Percentiles rank a stretch among this genome's conserved stretches.
These are phyloP conservation scores for Bufo gargarizans DNA, from an alignment of 2,113 vertebrate genomes.

Conservation along the genomic window DNA sequence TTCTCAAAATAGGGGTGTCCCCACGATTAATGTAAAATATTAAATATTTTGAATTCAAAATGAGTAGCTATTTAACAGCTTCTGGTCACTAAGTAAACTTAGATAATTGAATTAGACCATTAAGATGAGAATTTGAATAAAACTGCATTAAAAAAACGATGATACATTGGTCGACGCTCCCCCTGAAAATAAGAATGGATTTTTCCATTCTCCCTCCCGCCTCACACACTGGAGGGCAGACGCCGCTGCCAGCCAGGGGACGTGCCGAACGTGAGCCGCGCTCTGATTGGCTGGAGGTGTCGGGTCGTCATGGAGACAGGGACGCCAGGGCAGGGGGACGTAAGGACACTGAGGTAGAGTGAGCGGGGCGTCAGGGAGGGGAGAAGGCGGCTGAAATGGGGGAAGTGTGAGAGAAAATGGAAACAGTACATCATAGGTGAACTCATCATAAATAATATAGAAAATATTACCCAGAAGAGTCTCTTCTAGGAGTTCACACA, in stretches of 20 bases:
- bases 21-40: rapidly evolving
- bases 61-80: not conserved
- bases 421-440: slow-evolving; percentile 27
- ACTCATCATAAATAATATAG: not conserved
- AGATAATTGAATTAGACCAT: not conserved
- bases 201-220: not conserved
- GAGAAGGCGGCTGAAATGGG: not conserved
- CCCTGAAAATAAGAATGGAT: not conserved
- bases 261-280: slow-evolving; percentile 67
- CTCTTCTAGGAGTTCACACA: not conserved
- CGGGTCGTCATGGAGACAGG: not conserved
- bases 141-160: not conserved
- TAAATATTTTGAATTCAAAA: no score
- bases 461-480: not conserved
- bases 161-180: not conserved
- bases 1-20: not conserved
- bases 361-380: not conserved
- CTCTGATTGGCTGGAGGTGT: slow-evolving; percentile 65
- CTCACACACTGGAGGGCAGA: slow-evolving; percentile 49
- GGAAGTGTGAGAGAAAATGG: slow-evolving; percentile 5
- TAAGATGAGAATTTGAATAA: not conserved
- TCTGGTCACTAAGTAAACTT: no score
- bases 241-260: slow-evolving; percentile 52
- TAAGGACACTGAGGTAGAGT: slow-evolving; percentile 24
- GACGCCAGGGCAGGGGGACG: not conserved